A percentile compares a stretch with the other conserved stretches of the same genome.
Evolutionary conservation across 1,140 invertebrate genomes (phyloP).

Genomic region (Muscidifurax raptorellus): DNA sequence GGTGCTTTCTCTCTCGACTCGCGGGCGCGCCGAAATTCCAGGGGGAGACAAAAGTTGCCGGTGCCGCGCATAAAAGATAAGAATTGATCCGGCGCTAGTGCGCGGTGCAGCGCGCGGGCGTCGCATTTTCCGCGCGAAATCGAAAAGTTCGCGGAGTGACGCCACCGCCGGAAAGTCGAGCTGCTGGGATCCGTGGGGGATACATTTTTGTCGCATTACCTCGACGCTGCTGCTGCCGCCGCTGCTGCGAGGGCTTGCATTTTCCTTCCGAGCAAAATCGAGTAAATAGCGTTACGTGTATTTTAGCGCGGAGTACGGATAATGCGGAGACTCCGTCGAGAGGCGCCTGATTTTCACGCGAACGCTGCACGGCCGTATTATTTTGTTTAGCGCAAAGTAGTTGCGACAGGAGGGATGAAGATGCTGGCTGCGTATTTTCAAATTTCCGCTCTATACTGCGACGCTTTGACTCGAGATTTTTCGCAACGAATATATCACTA

Average conservation of each 20-base stretch:
- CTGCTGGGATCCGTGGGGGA: not conserved
- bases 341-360: not conserved
- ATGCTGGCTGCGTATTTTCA: too few species aligned
- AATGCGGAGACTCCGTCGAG: not conserved
- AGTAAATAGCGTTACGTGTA: conserved; percentile 29
- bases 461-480: not conserved
- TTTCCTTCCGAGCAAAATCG: conserved; percentile 17
- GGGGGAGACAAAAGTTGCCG: conserved; percentile 22
- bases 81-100: conserved; percentile 29
- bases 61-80: conserved; percentile 32
- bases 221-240: not conserved
- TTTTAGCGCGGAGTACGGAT: conserved; percentile 17
- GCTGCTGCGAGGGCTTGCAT: not conserved
- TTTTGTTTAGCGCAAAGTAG: not conserved
- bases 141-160: conserved; percentile 32
- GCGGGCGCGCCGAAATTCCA: conserved; percentile 19
- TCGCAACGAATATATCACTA: too few species aligned
- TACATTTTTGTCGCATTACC: conserved; percentile 37
- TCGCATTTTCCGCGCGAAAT: not conserved
- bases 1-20: not conserved
- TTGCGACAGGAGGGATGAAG: not conserved
- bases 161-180: conserved; percentile 15
- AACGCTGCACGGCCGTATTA: not conserved
- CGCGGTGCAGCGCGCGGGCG: not conserved
- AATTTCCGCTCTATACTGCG: too few species aligned